Evolutionary conservation across 2,888 invertebrate genomes (phyloP), one percentile per base, ranked within the genome.

Genomic region (Caenorhabditis becei): DNA sequence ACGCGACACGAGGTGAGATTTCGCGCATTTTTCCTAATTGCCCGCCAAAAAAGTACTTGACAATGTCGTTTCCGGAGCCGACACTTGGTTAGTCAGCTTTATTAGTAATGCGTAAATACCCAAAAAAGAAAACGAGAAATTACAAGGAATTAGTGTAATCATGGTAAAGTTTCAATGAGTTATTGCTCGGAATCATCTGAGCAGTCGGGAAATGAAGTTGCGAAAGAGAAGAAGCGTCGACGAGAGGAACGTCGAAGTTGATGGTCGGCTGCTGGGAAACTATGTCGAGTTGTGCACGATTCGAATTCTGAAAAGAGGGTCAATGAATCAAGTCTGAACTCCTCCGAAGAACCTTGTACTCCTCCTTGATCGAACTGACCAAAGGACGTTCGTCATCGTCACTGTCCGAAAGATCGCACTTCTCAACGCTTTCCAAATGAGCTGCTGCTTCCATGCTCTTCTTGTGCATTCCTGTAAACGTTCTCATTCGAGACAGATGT

Each of bases 361-460:
- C 51, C 4, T 65, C 18, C 24, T 67, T 61, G 4, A 58, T 24
- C n/a, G 51, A 32, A 7, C 8, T 24, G 10, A 23, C 44, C 8
- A 37, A 61, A 32, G 37, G 51, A 14, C 24, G 71, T 10, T 86
- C 86, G 41, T 86, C 85, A 2, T 84, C 83, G 23, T 87, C 87
- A 16, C 78, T 80, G 44, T 87, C 87, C n/a, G 82, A 80, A 16
- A 75, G 74, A 41, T 78, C 86, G 24, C 83, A 83, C 47, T 85
- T 84, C 47, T 83, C 90, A 86, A 78, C 91, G 90, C 96, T 96
- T 92, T 96, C 96, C 84, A 97, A 94, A 92, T 97, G 95, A 89
- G 96, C 96, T 85, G 97, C 96, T 69, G 98, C 97, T 93, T 98
- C 98, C 91, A 97, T 93, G 62, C 97, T 97, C 93, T 98, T 98